Base-by-base conservation (phyloP, 2,888 invertebrate species). In the Diplazon laetatorius region DNA sequence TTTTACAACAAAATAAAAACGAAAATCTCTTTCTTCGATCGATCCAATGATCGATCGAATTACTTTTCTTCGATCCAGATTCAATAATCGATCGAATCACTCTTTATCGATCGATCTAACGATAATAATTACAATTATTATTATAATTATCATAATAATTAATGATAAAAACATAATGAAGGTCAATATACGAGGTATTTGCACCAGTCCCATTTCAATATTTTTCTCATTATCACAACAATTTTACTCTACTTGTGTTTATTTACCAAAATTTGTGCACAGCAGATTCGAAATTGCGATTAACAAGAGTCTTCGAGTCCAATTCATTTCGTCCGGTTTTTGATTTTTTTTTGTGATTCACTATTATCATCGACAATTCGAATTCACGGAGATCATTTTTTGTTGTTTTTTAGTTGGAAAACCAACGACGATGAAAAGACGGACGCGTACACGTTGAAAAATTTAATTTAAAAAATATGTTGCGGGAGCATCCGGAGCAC, bases 201-300 rank as follows among this genome's bases (percentile, higher is more conserved):
- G n/a, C n/a, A n/a, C n/a, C n/a, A n/a, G n/a, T n/a, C n/a, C n/a
- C n/a, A n/a, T 14, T 16, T 12, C 14, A 14, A 18, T 18, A 10
- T 30, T 0, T 18, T 52, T 52, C 30, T n/a, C 42, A n/a, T 22
- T 12, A 48, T 60, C 37, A 1, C 30, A 12, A 1, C n/a, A n/a
- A n/a, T n/a, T n/a, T n/a, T n/a, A 46, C 46, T 22, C 30, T 50
- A 18, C 22, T 55, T 18, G 9, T 48, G 48, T 25, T 22, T 39
- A 70, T 74, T 73, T 65, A 80, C 80, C 80, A 60, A 16, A 30
- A 39, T 48, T 57, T 14, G 48, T 20, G 25, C 30, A 42, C 30
- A 76, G 44, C 35, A 70, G 60, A 14, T 76, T 44, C 9, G 73
- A 44, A 35, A 80, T 12, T 18, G 6, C 39, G 39, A 74, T 16